Percentiles rank a stretch among this genome's conserved stretches.
Conservation (phyloP, 2,797 vertebrate genomes). For the Micrastur ruficollis region DNA sequence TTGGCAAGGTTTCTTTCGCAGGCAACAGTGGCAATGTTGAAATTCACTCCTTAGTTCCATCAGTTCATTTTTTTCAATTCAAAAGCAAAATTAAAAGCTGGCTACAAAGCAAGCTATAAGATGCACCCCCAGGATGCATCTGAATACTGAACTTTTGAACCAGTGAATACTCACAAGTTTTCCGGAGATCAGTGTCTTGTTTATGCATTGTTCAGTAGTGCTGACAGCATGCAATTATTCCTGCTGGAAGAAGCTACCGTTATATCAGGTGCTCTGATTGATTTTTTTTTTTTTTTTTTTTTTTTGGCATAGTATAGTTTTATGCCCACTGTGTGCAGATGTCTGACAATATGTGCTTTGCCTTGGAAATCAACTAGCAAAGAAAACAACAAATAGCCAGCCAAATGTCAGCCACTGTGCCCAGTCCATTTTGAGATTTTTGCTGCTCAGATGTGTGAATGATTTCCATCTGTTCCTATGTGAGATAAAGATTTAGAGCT, state of each 20-base stretch:
- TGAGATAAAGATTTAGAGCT: constrained; percentile 17
- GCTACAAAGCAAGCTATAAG: neutral
- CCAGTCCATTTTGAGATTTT: constrained; percentile 22
- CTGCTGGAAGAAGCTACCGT: neutral
- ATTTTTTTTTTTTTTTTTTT: neutral
- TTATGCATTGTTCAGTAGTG: neutral
- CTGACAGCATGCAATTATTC: neutral
- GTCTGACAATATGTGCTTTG: constrained; percentile 29
- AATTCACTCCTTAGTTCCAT: neutral
- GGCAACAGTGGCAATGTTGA: neutral
- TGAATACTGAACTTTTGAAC: neutral
- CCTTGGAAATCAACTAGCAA: constrained; percentile 23
- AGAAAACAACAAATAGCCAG: constrained; percentile 3
- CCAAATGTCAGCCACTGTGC: constrained; percentile 21
- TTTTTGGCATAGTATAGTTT: neutral
- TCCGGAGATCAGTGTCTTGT: neutral
- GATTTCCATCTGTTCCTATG: constrained; percentile 54
- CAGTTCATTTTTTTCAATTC: neutral
- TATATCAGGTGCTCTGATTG: neutral
- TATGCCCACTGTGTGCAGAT: constrained; percentile 12
- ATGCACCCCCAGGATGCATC: neutral
- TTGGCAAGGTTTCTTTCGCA: neutral
- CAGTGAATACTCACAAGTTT: neutral
- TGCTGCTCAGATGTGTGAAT: constrained; percentile 38
- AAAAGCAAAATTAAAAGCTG: neutral